These are phyloP conservation scores for Drosophila trapezifrons DNA, from an alignment of 1,140 invertebrate species.

Conservation along the genomic window DNA sequence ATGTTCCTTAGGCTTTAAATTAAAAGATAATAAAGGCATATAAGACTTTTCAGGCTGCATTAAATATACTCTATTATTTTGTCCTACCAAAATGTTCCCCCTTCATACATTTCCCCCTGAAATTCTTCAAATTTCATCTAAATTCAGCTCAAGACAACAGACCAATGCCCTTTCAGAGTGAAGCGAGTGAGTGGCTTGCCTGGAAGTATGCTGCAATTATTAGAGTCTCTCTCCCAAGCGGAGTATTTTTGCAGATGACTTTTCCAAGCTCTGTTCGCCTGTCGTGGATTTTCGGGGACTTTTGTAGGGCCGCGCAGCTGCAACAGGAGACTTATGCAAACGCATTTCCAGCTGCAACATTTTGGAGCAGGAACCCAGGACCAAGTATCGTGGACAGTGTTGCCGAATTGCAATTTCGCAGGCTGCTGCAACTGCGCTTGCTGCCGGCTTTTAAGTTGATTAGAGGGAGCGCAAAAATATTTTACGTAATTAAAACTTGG, in stretches of 20 bases:
- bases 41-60: background rate
- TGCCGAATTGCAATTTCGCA: constrained; percentile 67
- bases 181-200: background rate
- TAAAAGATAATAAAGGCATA: background rate
- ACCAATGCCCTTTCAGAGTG: background rate
- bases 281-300: background rate
- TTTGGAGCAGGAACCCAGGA: constrained; percentile 20
- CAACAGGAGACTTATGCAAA: constrained; percentile 25
- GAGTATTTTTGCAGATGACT: constrained; percentile 25
- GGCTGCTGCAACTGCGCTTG: constrained; percentile 18
- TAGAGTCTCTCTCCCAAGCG: constrained; percentile 3
- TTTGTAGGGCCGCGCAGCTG: constrained; percentile 38
- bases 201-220: constrained; percentile 22
- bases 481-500: constrained; percentile 82
- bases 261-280: constrained; percentile 6
- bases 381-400: constrained; percentile 36
- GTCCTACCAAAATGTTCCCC: background rate
- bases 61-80: background rate
- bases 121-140: background rate
- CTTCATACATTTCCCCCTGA: background rate
- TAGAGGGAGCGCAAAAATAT: constrained; percentile 76
- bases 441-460: constrained; percentile 72
- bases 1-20: too few relatives aligned
- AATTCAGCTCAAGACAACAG: background rate
- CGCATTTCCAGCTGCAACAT: constrained; percentile 43